A percentile compares a stretch with the other conserved stretches of the same genome.
Evolutionary conservation across 2,797 vertebrate species (phyloP).

Genomic region (Darevskia mixta): DNA sequence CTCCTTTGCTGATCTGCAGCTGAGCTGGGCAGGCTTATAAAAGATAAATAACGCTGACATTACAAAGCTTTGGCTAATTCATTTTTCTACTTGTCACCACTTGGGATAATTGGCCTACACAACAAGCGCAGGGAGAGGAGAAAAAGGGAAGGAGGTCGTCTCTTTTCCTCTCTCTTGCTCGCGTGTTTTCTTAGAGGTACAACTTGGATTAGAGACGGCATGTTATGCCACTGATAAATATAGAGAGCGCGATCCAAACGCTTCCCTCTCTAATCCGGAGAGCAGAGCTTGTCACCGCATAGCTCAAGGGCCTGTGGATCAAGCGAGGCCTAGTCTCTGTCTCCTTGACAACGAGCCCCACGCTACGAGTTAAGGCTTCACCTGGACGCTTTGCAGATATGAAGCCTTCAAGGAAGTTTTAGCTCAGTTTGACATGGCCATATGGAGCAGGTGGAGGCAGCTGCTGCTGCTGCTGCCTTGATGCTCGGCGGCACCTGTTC

Average conservation of each 20-base stretch:
- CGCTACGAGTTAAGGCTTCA: slow-evolving; percentile 65
- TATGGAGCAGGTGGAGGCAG: background rate
- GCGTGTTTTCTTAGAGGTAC: slow-evolving; percentile 38
- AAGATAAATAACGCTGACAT: slow-evolving; percentile 73
- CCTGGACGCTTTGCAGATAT: slow-evolving; percentile 68
- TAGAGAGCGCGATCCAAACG: slow-evolving; percentile 54
- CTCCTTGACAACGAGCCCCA: slow-evolving; percentile 77
- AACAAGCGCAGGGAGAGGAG: slow-evolving; percentile 49
- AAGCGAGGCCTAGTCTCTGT: slow-evolving; percentile 65
- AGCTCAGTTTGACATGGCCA: slow-evolving; percentile 40
- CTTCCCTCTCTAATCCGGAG: slow-evolving; percentile 68
- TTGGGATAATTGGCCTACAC: slow-evolving; percentile 74
- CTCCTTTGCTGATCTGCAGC: slow-evolving; percentile 68
- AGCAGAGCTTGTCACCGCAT: slow-evolving; percentile 50
- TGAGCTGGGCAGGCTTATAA: slow-evolving; percentile 73
- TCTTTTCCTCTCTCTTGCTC: background rate
- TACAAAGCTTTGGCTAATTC: slow-evolving; percentile 72
- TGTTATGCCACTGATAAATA: slow-evolving; percentile 58
- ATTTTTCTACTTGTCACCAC: slow-evolving; percentile 72
- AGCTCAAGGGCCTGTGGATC: slow-evolving; percentile 53
- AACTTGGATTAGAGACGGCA: slow-evolving; percentile 62
- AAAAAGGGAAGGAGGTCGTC: slow-evolving; percentile 42
- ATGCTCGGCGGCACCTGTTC: background rate
- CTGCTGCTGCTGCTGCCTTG: background rate
- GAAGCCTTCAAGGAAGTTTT: slow-evolving; percentile 46